A percentile compares a stretch with the other conserved stretches of the same genome.
These are phyloP conservation scores for Sialis fuliginosa DNA, from an alignment of 2,888 invertebrate species.

Conservation along the genomic window DNA sequence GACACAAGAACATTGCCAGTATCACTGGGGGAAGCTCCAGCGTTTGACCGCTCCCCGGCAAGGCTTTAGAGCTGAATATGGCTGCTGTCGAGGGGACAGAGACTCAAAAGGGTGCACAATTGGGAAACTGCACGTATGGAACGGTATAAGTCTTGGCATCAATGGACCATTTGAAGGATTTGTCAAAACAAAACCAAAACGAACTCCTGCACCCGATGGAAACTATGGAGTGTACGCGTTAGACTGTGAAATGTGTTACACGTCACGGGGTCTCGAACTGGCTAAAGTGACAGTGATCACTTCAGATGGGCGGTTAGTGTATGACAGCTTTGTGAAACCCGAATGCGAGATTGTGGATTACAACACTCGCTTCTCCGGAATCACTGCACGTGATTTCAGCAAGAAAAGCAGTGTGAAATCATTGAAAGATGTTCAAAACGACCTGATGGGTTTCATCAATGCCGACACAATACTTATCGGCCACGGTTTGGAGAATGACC, in stretches of 20 bases:
- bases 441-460: constrained; percentile 61
- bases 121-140: constrained; percentile 59
- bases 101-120: constrained; percentile 42
- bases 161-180: constrained; percentile 58
- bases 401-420: constrained; percentile 36
- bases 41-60: constrained; percentile 16
- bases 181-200: constrained; percentile 32
- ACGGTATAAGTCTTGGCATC: constrained; percentile 45
- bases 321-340: constrained; percentile 73
- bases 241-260: constrained; percentile 97
- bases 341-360: constrained; percentile 72
- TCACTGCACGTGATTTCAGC: constrained; percentile 46
- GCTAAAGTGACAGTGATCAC: constrained; percentile 74
- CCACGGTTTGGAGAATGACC: constrained; percentile 88
- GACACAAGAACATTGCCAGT: constrained; percentile 55
- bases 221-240: constrained; percentile 52
- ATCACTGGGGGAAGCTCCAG: constrained; percentile 74
- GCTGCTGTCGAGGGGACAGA: constrained; percentile 41
- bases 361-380: constrained; percentile 91
- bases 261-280: constrained; percentile 68
- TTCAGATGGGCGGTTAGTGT: constrained; percentile 54
- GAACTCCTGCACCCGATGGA: constrained; percentile 25
- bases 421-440: constrained; percentile 66
- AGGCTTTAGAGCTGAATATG: constrained; percentile 22
- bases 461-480: constrained; percentile 83